Base-by-base conservation (phyloP, 2,797 vertebrate species). In the Nyctibius grandis region DNA sequence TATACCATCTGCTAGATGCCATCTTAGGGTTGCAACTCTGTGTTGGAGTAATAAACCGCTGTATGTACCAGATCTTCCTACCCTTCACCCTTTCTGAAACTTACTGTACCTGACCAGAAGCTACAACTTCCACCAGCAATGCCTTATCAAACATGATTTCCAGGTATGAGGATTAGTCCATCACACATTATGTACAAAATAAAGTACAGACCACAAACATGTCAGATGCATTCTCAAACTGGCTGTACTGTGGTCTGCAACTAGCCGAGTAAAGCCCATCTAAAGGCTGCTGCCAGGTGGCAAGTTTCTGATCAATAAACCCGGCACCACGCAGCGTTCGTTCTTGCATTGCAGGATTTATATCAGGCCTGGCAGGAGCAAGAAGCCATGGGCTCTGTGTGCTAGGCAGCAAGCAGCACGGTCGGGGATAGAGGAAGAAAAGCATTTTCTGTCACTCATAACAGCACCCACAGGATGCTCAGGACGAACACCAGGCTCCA, bases 121-220 rank as follows among this genome's bases (percentile, higher is more conserved):
- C 89, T 87, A 61, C 40, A 64, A 29, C 38, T 93, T 65, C 86
- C 22, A 33, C 12, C 31, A 47, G 45, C 44, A 87, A 61, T 3
- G 11, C 47, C 57, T 92, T 82, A 95, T 90, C 91, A 75, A 88
- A 90, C 21, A 34, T 4, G 4, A 79, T 74, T 90, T 95, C 84
- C n/a, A 45, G 74, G 20, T 80, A 93, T 97, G 44, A 96, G 68
- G 96, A 95, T 96, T 90, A 69, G 74, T 56, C 85, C 92, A 86
- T 38, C 74, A 45, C 3, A 23, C 31, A 45, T 79, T 44, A 79
- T 29, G 59, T 38, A 72, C 42, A 89, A 82, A 80, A 79, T 38
- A 67, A 78, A 84, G 74, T 40, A 38, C 31, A 54, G 72, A 65
- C 54, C 79, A 64, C 2, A 9, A 60, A 59, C 69, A 34, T 0